Evolutionary conservation across 2,113 vertebrate genomes (phyloP).

Genomic region (Trematocara marginatum): DNA sequence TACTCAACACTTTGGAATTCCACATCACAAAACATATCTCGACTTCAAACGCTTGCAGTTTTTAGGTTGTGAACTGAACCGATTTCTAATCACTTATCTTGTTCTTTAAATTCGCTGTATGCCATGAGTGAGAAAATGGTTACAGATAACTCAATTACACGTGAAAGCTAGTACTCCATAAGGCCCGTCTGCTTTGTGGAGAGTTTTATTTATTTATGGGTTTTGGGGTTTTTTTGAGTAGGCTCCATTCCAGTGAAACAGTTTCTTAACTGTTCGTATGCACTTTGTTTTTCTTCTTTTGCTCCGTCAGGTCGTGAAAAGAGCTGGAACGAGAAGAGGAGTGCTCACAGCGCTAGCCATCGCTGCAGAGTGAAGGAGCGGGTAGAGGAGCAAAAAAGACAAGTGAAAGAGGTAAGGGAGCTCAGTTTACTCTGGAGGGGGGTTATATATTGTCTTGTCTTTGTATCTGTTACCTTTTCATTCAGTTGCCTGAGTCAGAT

Average conservation of each 20-base stretch:
- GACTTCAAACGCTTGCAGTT: background rate
- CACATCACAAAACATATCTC: background rate
- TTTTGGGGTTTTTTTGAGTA: background rate
- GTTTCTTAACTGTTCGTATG: slow-evolving; percentile 6
- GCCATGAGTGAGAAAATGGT: background rate
- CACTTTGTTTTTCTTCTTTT: background rate
- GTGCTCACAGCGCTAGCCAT: background rate
- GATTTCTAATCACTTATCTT: background rate
- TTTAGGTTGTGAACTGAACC: background rate
- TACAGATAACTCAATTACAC: background rate
- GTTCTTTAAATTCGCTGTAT: background rate
- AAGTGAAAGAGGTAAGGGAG: slow-evolving; percentile 35
- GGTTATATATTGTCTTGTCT: background rate
- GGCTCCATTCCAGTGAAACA: background rate
- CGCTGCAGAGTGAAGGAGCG: background rate
- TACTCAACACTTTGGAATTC: background rate
- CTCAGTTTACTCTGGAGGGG: background rate
- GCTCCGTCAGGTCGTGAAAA: slow-evolving; percentile 18
- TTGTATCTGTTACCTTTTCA: slow-evolving; percentile 32
- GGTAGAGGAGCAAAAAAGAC: slow-evolving; percentile 9
- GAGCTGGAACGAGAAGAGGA: background rate
- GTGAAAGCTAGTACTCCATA: background rate
- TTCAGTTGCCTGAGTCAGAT: slow-evolving; percentile 17
- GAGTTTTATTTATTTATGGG: background rate
- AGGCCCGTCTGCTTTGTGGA: background rate